These are phyloP conservation scores for Pipistrellus nathusii DNA, from an alignment of 2,797 vertebrate species.

Conservation along the genomic window DNA sequence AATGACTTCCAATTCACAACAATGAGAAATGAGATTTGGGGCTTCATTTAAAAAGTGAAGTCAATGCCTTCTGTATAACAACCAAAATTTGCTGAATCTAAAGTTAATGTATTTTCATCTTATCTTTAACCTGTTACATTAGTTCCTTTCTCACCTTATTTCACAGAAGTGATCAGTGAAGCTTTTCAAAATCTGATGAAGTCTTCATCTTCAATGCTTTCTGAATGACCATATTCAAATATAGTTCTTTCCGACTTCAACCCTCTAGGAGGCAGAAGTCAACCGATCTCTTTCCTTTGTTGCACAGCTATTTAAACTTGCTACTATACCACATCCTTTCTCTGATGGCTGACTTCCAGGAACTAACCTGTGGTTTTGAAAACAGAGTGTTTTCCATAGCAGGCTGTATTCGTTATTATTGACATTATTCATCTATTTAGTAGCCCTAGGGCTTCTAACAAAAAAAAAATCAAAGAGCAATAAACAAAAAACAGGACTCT, in stretches of 20 bases:
- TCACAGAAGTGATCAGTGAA: conserved; percentile 18
- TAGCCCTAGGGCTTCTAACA: conserved; percentile 60
- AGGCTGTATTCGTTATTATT: conserved; percentile 68
- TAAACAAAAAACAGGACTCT: conserved; percentile 58
- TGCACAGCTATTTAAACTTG: conserved; percentile 70
- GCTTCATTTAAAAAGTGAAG: conserved; percentile 18
- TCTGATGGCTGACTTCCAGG: conserved; percentile 77
- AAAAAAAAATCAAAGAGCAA: conserved; percentile 33
- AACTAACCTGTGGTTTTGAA: conserved; percentile 79
- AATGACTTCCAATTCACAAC: conserved; percentile 28
- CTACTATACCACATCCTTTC: conserved; percentile 64
- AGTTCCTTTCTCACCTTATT: conserved; percentile 47
- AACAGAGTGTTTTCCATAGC: conserved; percentile 44
- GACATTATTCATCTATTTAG: conserved; percentile 65
- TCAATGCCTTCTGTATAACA: not conserved
- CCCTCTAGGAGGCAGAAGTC: conserved; percentile 85
- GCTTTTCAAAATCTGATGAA: conserved; percentile 67
- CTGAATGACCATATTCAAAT: conserved; percentile 50
- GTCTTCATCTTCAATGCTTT: not conserved
- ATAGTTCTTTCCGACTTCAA: conserved; percentile 51
- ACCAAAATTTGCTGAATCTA: not conserved
- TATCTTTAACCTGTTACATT: not conserved
- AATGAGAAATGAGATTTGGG: conserved; percentile 32
- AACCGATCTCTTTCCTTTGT: conserved; percentile 77
- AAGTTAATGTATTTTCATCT: conserved; percentile 18